Evolutionary conservation across 2,113 vertebrate species (phyloP).

Genomic region (Nipponia nippon): DNA sequence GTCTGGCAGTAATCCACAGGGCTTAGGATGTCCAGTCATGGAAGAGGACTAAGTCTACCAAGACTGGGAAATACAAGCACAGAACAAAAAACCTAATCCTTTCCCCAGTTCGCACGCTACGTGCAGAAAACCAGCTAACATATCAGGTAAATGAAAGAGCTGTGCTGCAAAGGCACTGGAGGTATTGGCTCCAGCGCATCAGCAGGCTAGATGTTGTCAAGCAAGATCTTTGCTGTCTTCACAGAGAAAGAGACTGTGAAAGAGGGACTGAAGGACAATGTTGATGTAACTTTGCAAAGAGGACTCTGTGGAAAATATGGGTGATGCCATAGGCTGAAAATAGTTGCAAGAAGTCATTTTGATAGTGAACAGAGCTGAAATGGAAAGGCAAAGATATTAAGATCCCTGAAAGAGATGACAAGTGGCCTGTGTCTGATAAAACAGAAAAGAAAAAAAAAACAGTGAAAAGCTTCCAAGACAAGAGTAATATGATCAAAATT

Average conservation of each 20-base stretch:
- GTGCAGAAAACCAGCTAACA: not conserved
- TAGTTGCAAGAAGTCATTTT: not conserved
- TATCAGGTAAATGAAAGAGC: not conserved
- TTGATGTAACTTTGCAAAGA: not conserved
- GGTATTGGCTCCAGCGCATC: not conserved
- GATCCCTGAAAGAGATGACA: not conserved
- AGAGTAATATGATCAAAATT: not conserved
- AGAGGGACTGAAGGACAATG: not conserved
- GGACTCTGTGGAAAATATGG: not conserved
- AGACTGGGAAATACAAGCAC: not conserved
- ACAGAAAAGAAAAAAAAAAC: not conserved
- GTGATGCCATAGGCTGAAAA: not conserved
- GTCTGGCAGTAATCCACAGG: not conserved
- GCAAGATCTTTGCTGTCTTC: not conserved
- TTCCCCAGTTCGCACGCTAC: not conserved
- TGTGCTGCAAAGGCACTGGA: not conserved
- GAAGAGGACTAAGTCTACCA: not conserved
- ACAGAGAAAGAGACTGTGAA: not conserved
- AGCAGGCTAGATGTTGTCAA: not conserved
- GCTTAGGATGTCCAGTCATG: not conserved
- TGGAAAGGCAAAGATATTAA: not conserved
- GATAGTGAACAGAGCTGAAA: not conserved
- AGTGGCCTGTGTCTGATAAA: not conserved
- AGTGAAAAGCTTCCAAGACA: not conserved
- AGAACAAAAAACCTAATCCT: not conserved